phyloP scores from a whole-genome alignment of 2,797 vertebrate genomes.

The Gymnoscopelus braueri region DNA sequence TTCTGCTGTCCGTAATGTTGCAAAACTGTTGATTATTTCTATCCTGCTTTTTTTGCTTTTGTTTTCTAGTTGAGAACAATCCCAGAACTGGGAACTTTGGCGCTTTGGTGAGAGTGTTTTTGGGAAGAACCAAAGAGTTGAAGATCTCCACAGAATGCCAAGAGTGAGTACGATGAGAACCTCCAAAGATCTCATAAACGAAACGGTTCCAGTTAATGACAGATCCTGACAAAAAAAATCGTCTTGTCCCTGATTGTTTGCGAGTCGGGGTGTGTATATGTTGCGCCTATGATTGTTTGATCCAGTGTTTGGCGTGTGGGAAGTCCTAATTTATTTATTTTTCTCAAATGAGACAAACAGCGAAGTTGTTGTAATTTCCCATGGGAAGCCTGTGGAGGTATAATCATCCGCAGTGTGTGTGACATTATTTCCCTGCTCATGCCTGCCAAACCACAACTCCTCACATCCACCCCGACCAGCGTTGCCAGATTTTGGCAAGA shows the following conservation, averaged over 20 bases:
- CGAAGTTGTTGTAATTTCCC: slow-evolving; percentile 42
- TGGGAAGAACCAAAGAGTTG: slow-evolving; percentile 96
- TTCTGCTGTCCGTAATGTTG: neutral
- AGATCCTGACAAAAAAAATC: neutral
- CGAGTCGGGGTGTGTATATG: slow-evolving; percentile 5
- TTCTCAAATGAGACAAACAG: slow-evolving; percentile 6
- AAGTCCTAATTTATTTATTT: slow-evolving; percentile 9
- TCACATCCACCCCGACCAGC: slow-evolving; percentile 28
- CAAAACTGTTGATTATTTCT: slow-evolving; percentile 18
- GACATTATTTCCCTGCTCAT: slow-evolving; percentile 14
- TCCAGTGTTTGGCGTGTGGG: slow-evolving; percentile 16
- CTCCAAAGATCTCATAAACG: slow-evolving; percentile 16
- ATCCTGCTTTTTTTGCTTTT: neutral
- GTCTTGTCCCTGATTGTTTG: slow-evolving; percentile 4
- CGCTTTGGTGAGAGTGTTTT: slow-evolving; percentile 92
- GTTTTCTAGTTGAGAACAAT: slow-evolving; percentile 92
- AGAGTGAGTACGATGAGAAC: slow-evolving; percentile 88
- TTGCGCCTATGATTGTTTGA: slow-evolving; percentile 24
- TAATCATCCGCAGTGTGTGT: slow-evolving; percentile 58
- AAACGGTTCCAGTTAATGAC: slow-evolving; percentile 10
- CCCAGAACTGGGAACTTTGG: slow-evolving; percentile 94
- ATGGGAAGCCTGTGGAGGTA: slow-evolving; percentile 53
- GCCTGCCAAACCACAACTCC: slow-evolving; percentile 38
- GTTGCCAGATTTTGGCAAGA: slow-evolving; percentile 18
- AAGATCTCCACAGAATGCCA: slow-evolving; percentile 99